These are phyloP conservation scores for Heliconius sara DNA, from an alignment of 2,888 invertebrate genomes.

Conservation along the genomic window DNA sequence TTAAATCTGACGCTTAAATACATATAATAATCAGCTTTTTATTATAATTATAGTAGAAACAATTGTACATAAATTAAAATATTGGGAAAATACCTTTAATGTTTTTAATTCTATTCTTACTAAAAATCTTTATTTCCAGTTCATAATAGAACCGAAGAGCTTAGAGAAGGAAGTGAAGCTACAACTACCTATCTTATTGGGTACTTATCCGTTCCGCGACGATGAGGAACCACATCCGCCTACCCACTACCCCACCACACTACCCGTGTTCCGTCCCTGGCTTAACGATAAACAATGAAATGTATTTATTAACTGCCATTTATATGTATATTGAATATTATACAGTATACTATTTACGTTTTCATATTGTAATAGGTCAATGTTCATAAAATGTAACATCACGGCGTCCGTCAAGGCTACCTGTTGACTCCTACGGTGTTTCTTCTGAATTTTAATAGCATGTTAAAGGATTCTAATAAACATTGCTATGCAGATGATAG, in stretches of 20 bases:
- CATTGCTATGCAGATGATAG: no score
- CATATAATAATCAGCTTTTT: no score
- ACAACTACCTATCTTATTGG: conserved; percentile 95
- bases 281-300: conserved; percentile 86
- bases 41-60: no score
- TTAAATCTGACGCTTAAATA: not conserved
- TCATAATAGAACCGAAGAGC: conserved; percentile 95
- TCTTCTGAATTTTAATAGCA: no score
- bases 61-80: not conserved
- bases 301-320: not conserved
- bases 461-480: no score
- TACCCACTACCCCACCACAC: conserved; percentile 95
- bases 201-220: conserved; percentile 93
- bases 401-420: no score
- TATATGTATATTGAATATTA: not conserved
- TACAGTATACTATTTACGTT: not conserved
- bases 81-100: not conserved
- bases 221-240: conserved; percentile 89
- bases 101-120: not conserved
- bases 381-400: not conserved
- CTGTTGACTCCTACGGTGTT: no score
- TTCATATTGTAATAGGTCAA: not conserved
- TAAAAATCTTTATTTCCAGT: conserved; percentile 82
- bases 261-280: conserved; percentile 96
- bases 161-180: conserved; percentile 95